These are phyloP conservation scores for Anarhynchus alexandrinus DNA, from an alignment of 2,113 vertebrate genomes.

Conservation along the genomic window DNA sequence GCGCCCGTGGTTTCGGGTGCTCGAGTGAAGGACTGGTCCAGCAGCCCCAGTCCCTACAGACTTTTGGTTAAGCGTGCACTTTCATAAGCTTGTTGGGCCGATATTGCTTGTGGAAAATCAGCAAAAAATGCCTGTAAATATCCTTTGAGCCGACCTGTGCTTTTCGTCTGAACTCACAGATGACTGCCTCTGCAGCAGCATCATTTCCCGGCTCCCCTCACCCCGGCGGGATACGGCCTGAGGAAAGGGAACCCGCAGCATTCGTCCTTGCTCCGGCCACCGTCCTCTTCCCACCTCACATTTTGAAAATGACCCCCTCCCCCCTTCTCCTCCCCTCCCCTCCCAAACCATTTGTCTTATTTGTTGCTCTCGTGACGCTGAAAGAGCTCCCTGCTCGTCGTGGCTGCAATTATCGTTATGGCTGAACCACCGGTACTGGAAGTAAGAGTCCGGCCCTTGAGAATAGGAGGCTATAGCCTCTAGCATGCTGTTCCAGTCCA, in stretches of 20 bases:
- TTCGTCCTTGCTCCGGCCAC: not conserved
- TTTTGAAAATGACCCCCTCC: not conserved
- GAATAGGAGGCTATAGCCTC: constrained; percentile 39
- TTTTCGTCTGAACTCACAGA: not conserved
- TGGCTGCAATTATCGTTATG: not conserved
- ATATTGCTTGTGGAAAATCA: not conserved
- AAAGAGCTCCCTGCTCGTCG: not conserved
- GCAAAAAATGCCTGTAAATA: not conserved
- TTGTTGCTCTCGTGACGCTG: not conserved
- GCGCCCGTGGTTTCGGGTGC: not conserved
- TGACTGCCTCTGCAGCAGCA: not conserved
- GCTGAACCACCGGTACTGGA: not conserved
- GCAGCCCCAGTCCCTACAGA: not conserved
- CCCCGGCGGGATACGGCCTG: not conserved
- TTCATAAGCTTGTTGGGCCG: not conserved
- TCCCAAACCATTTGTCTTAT: not conserved
- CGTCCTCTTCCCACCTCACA: rapidly evolving
- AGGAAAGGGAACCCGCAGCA: rapidly evolving
- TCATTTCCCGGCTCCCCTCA: not conserved
- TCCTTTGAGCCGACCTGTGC: not conserved
- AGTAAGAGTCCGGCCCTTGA: constrained; percentile 17
- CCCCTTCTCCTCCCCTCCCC: not conserved
- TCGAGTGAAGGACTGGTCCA: rapidly evolving
- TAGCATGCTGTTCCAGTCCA: constrained; percentile 53
- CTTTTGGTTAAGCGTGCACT: not conserved